Conservation (phyloP, 2,113 vertebrate genomes). For the Dendrocopos noguchii region DNA sequence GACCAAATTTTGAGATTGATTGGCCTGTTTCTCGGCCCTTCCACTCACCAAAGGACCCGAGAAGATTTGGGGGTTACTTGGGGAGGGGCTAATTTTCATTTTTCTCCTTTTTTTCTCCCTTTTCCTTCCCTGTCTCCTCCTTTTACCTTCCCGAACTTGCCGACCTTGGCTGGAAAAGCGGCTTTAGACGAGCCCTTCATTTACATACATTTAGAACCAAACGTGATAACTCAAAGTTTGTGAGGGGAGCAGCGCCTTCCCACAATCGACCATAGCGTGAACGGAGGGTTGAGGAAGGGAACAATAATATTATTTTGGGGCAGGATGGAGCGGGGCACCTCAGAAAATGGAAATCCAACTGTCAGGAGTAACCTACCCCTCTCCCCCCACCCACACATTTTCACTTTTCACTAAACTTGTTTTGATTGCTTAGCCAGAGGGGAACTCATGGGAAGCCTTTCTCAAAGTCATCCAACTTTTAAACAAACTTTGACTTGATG, state of each 20-base stretch:
- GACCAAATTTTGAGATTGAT: neutral
- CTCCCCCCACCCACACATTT: slow-evolving; percentile 44
- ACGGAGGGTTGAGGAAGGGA: neutral
- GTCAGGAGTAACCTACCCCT: slow-evolving; percentile 63
- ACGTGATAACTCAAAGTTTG: neutral
- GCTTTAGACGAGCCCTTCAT: neutral
- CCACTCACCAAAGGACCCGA: neutral
- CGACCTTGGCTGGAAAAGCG: neutral
- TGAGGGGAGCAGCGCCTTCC: neutral
- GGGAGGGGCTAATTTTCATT: neutral
- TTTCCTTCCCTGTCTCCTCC: no score
- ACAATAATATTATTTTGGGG: slow-evolving; percentile 64
- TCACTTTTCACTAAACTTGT: slow-evolving; percentile 77
- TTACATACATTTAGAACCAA: neutral
- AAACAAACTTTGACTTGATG: slow-evolving; percentile 77
- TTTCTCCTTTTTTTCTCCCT: neutral
- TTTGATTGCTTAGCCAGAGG: slow-evolving; percentile 80
- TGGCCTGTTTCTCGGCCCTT: neutral
- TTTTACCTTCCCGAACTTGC: neutral
- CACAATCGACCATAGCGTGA: neutral
- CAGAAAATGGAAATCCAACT: slow-evolving; percentile 71
- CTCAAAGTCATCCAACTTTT: slow-evolving; percentile 76
- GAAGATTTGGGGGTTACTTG: neutral
- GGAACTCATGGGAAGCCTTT: slow-evolving; percentile 76
- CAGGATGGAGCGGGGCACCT: slow-evolving; percentile 19